Evolutionary conservation across 2,113 vertebrate genomes (phyloP), one percentile per base, ranked within the genome.

Genomic region (Hemiscyllium ocellatum): DNA sequence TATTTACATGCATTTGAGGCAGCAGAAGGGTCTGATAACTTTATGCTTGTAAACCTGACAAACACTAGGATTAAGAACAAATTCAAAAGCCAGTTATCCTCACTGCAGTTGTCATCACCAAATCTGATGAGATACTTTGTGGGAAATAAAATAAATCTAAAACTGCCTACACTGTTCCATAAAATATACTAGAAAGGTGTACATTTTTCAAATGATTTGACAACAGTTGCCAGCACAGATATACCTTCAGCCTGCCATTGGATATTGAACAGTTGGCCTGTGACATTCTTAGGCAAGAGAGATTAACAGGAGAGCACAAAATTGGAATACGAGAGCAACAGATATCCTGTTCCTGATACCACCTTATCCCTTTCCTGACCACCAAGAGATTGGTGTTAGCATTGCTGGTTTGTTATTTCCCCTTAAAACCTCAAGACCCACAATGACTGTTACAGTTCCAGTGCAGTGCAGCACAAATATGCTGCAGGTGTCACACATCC

Each of bases 401-500:
- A 50, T 26, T 42, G 47, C 20, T 15, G 24, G 42, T 26, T 42
- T 94, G 93, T 94, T 42, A 47, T 94, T 50, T 94, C 47, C n/a
- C 37, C 47, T 94, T 69, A 69, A 94, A 94, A 24, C 68, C 42
- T 37, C 24, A 26, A 95, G 29, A 5, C 61, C 61, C 89, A 95
- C 68, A 76, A 47, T 50, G 26, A 76, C 68, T 24, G 26, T 33
- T 3, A 95, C 93, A 29, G 66, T 95, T 95, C 37, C 37, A 95
- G 37, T 95, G 94, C 94, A 95, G 69, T 50, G 24, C 26, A 52
- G 94, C 68, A 72, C 29, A 69, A 52, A 52, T 29, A 29, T 72
- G 66, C 94, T 47, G 94, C 94, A 72, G 69, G 69, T 76, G 94
- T 95, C 94, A 95, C 94, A 95, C 69, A 52, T 95, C 69, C 24